Evolutionary conservation across 2,113 vertebrate species (phyloP).

Genomic region (Phylloscopus whistleri): DNA sequence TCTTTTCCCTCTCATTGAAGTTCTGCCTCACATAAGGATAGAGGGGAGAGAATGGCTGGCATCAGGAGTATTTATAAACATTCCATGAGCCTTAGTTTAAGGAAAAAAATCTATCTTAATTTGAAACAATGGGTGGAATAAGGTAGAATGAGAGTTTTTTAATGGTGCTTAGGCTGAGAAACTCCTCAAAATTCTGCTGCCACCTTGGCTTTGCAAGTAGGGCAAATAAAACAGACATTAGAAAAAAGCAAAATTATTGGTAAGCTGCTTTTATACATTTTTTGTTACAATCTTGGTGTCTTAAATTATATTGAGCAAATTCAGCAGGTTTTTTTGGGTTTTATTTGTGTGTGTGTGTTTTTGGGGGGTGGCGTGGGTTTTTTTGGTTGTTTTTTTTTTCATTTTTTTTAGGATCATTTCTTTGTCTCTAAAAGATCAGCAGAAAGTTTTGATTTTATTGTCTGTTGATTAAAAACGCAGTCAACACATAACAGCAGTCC

Average conservation of each 20-base stretch:
- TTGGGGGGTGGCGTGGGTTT: too few species aligned
- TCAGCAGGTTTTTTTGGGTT: background rate
- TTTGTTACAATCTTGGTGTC: fast-evolving
- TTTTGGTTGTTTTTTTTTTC: background rate
- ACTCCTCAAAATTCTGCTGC: background rate
- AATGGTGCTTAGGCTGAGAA: background rate
- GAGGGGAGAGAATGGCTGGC: background rate
- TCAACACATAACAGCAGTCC: background rate
- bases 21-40: background rate
- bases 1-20: background rate
- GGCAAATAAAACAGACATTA: background rate
- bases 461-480: background rate
- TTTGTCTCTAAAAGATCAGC: background rate
- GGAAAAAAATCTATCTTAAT: background rate
- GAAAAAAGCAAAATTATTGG: background rate
- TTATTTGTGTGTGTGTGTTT: too few species aligned
- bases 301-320: background rate
- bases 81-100: background rate
- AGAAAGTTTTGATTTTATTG: background rate
- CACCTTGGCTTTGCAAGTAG: background rate
- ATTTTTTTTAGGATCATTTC: background rate
- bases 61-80: background rate
- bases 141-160: background rate
- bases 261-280: background rate
- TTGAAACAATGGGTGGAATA: background rate